Base-by-base conservation (phyloP, 1,140 invertebrate genomes). In the Grapholita molesta region DNA sequence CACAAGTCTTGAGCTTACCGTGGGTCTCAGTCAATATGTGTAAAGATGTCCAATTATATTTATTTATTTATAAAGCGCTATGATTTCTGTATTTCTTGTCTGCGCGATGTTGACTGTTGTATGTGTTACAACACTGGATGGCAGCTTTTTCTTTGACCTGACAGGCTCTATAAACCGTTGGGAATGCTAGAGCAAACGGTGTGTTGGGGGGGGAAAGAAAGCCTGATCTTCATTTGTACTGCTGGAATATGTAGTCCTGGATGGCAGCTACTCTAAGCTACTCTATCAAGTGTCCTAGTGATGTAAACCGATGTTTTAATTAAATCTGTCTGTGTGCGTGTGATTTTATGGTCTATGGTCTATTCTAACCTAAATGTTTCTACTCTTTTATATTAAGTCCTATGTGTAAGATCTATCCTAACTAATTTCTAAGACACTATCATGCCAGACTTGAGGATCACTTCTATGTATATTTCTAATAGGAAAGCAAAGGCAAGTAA, bases 301-400 rank as follows among this genome's bases (percentile, higher is more conserved):
- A 48, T 18, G n/a, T 0, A 3, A 15, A 38, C 35, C 35, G 18
- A 2, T 7, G n/a, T 18, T 5, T 48, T 21, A 15, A 38, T 48
- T 48, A 48, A 25, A n/a, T 55, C 24, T 61, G 8, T 57, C 7
- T 9, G 55, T 61, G 55, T 61, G 30, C 18, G 25, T 61, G 55
- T 61, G 12, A 3, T 25, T 25, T 61, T 61, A 21, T 61, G 25
- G 24, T 25, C 55, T 61, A 25, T 15, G 55, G 55, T 61, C 25
- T 61, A 3, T 3, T 32, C 55, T 61, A 30, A 55, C 24, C 53
- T 55, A 25, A 15, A 61, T 61, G 25, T 61, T 61, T 61, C 55
- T 61, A n/a, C 55, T 61, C 55, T 61, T 61, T 28, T 61, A 61
- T 30, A 30, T 3, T 61, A 30, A 61, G 25, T 30, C 55, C 55